A percentile compares a stretch with the other conserved stretches of the same genome.
phyloP scores from a whole-genome alignment of 1,140 invertebrate genomes.

The Tetragnatha versicolor region DNA sequence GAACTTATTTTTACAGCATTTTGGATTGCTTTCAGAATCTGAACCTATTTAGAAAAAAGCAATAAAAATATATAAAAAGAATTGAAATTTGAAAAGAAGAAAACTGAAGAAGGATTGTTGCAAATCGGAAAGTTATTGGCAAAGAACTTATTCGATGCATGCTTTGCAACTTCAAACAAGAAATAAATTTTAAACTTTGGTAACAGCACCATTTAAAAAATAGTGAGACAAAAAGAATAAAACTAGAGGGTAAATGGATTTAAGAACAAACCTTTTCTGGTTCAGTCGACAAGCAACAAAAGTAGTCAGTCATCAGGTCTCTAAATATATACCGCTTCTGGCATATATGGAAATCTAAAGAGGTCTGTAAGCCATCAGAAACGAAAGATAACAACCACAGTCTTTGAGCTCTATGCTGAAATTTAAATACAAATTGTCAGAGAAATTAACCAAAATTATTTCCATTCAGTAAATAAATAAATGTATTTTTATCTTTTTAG shows the following conservation, averaged over 20 bases:
- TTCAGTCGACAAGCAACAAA: conserved; percentile 62
- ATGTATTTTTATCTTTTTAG: no score
- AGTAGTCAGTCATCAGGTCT: conserved; percentile 69
- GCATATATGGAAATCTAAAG: conserved; percentile 69
- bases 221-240: neutral
- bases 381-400: conserved; percentile 75
- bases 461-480: no score
- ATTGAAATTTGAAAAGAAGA: neutral
- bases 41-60: conserved; percentile 61
- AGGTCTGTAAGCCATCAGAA: conserved; percentile 71
- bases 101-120: neutral
- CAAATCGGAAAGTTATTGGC: neutral
- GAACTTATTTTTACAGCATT: conserved; percentile 70
- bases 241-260: neutral
- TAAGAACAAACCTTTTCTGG: conserved; percentile 66
- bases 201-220: neutral
- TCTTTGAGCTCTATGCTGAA: conserved; percentile 66
- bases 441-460: neutral
- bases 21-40: conserved; percentile 71
- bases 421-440: neutral
- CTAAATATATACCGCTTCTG: conserved; percentile 71
- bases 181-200: neutral
- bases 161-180: neutral
- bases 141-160: neutral
- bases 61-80: no score